A percentile compares a stretch with the other conserved stretches of the same genome.
These are phyloP conservation scores for Hypomesus transpacificus DNA, from an alignment of 2,113 vertebrate species.

Conservation along the genomic window DNA sequence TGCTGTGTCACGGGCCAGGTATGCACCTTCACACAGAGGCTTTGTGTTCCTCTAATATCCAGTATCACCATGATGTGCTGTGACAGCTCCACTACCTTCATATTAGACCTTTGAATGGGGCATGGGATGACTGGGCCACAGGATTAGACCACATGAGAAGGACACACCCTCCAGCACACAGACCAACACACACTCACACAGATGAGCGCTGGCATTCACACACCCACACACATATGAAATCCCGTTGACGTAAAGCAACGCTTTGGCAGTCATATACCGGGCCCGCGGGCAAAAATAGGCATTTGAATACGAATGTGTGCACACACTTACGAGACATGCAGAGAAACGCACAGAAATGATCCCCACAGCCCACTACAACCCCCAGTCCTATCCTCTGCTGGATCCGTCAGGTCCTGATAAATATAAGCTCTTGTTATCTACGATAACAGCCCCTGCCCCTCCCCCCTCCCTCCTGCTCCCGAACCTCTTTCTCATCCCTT, in stretches of 20 bases:
- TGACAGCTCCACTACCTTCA: conserved; percentile 50
- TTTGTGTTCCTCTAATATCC: conserved; percentile 11
- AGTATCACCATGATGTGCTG: conserved; percentile 44
- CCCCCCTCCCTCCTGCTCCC: conserved; percentile 25
- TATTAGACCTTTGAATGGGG: conserved; percentile 56
- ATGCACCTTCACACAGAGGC: neutral
- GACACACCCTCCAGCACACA: neutral
- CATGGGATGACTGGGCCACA: conserved; percentile 49
- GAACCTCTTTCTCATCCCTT: too few relatives aligned
- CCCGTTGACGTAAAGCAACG: too few relatives aligned
- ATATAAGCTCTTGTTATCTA: neutral
- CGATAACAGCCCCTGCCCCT: conserved; percentile 1
- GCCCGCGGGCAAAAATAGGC: too few relatives aligned
- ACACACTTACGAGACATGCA: neutral
- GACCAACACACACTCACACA: neutral
- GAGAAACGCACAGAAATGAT: neutral
- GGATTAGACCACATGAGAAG: conserved; percentile 45
- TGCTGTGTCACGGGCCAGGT: conserved; percentile 15
- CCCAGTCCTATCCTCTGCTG: neutral
- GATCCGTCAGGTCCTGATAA: conserved; percentile 13
- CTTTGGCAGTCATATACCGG: too few relatives aligned
- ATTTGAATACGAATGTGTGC: too few relatives aligned
- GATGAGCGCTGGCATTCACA: neutral
- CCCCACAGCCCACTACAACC: neutral
- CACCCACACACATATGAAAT: neutral